phyloP scores from a whole-genome alignment of 2,797 vertebrate species.

The Gymnodraco acuticeps region DNA sequence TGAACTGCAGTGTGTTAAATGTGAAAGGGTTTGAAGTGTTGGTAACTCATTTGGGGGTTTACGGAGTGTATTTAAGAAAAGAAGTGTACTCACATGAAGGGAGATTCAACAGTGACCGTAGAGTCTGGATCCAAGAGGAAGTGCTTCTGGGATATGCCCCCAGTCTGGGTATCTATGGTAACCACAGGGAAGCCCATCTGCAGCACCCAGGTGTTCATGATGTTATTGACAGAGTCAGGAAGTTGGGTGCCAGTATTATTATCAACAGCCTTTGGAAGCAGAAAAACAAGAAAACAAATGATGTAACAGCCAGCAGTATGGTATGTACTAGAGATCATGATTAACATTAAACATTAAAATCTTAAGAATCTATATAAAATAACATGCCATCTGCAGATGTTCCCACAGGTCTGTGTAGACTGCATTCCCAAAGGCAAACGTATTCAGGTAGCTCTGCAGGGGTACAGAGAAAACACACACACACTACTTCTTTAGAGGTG shows the following conservation, averaged over 20 bases:
- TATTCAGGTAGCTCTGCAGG: slow-evolving; percentile 88
- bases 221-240: slow-evolving; percentile 64
- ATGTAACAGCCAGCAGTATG: neutral
- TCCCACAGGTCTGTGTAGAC: slow-evolving; percentile 90
- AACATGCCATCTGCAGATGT: slow-evolving; percentile 84
- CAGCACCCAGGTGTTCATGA: slow-evolving; percentile 96
- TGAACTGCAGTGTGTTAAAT: too few relatives aligned
- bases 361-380: neutral
- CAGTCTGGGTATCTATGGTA: slow-evolving; percentile 81
- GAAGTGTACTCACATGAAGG: slow-evolving; percentile 81
- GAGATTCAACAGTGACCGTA: slow-evolving; percentile 78
- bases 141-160: slow-evolving; percentile 84
- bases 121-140: slow-evolving; percentile 89
- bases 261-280: slow-evolving; percentile 76
- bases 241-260: rapidly evolving
- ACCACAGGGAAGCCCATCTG: slow-evolving; percentile 97
- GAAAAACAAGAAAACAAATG: neutral
- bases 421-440: slow-evolving; percentile 85
- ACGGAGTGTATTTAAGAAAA: neutral
- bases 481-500: neutral
- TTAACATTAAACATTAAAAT: neutral
- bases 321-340: neutral
- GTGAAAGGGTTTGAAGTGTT: too few relatives aligned
- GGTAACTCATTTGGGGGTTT: too few relatives aligned
- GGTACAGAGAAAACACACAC: slow-evolving; percentile 9